These are phyloP conservation scores for Piezodorus guildinii DNA, from an alignment of 1,140 invertebrate species.

Conservation along the genomic window DNA sequence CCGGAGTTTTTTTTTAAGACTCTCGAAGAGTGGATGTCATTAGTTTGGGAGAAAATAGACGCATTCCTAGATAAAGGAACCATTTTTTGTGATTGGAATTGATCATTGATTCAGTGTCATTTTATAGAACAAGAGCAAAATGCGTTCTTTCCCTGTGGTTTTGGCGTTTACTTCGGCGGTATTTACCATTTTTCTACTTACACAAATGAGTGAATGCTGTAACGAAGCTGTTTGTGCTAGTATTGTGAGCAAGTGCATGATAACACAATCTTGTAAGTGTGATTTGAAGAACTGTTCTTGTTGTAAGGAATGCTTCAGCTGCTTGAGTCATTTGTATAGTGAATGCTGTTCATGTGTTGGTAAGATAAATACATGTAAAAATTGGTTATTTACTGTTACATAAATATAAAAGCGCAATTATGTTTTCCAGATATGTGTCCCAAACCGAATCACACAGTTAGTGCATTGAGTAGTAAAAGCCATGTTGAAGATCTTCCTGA, in stretches of 20 bases:
- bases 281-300: conserved; percentile 82
- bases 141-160: too few relatives aligned
- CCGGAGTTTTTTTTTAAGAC: too few relatives aligned
- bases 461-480: conserved; percentile 60
- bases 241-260: conserved; percentile 89
- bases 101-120: too few relatives aligned
- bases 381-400: background rate
- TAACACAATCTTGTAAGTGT: conserved; percentile 91
- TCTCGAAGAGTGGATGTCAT: too few relatives aligned
- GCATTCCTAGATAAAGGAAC: too few relatives aligned
- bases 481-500: conserved; percentile 77
- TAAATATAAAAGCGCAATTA: background rate
- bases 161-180: background rate
- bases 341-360: conserved; percentile 94
- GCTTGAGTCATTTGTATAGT: conserved; percentile 74
- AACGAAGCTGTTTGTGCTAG: conserved; percentile 86
- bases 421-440: conserved; percentile 68
- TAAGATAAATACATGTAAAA: conserved; percentile 38
- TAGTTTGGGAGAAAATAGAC: too few relatives aligned
- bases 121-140: too few relatives aligned
- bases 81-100: too few relatives aligned
- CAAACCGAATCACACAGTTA: conserved; percentile 60
- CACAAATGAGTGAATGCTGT: conserved; percentile 37
- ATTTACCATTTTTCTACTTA: background rate
- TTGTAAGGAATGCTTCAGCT: conserved; percentile 83